phyloP scores from a whole-genome alignment of 2,888 invertebrate genomes.

The Scrobipalpa atriplicella region DNA sequence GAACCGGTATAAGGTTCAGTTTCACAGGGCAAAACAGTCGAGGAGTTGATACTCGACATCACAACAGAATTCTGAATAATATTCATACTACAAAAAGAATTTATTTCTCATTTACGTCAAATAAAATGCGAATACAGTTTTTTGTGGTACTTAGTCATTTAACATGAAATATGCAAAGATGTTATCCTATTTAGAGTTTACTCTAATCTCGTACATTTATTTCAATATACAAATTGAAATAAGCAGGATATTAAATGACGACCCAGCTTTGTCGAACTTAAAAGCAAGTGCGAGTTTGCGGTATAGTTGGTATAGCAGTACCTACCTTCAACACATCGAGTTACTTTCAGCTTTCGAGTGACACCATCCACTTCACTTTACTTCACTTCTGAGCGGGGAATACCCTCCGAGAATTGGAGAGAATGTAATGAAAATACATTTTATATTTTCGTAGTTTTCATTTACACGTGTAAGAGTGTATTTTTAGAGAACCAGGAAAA shows the following conservation, averaged over 20 bases:
- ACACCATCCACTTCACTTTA: constrained; percentile 5
- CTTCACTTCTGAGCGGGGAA: background rate
- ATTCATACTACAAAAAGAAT: too few relatives aligned
- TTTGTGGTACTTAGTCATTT: too few relatives aligned
- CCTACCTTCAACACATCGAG: constrained; percentile 22
- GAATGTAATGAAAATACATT: background rate
- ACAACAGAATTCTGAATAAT: too few relatives aligned
- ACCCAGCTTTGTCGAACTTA: background rate
- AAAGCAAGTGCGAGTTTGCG: constrained; percentile 21
- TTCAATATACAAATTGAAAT: too few relatives aligned
- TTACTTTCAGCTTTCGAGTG: constrained; percentile 5
- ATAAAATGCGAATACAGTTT: too few relatives aligned
- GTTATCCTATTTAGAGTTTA: too few relatives aligned
- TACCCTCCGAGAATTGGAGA: background rate
- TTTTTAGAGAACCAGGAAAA: background rate
- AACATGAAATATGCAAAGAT: background rate
- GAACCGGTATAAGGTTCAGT: too few relatives aligned
- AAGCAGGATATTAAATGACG: background rate
- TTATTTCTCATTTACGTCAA: too few relatives aligned
- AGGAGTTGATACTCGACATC: too few relatives aligned
- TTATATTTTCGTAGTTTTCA: background rate
- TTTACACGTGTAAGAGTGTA: background rate
- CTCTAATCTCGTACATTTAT: too few relatives aligned
- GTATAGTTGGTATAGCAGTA: too few relatives aligned
- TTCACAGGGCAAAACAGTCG: too few relatives aligned